Evolutionary conservation across 2,888 invertebrate species (phyloP), one percentile per base, ranked within the genome.

Genomic region (Thymelicus lineola): DNA sequence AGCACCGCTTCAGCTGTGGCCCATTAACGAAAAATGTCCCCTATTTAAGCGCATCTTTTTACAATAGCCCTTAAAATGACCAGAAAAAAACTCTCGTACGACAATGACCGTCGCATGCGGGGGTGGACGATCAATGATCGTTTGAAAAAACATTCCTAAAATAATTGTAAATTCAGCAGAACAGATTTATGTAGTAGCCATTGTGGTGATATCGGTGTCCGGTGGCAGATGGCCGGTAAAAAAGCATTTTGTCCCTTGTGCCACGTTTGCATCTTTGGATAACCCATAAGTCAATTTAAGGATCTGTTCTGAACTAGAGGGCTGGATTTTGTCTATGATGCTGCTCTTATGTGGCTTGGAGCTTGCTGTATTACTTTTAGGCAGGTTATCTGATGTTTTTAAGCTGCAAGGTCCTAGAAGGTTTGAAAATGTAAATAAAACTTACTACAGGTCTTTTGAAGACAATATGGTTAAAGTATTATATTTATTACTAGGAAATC

Each of bases 101-200:
- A 90, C 91, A 92, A 93, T 86, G 76, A 88, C 46, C 46, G 46
- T 60, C 75, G 77, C 83, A 77, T 86, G 92, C 84, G 92, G 86
- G 93, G 93, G 93, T 90, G 93, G 91, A 91, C 89, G 86, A 88
- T 89, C 89, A 86, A 88, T 91, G 84, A 91, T 90, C 86, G 76
- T 72, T 79, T 75, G 76, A 86, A 88, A 88, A 90, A 85, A 85
- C 77, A 75, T 74, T 78, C 81, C 80, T 84, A 88, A 90, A 90
- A 91, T 91, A 89, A 90, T 91, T 91, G 90, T 89, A 86, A 86
- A 88, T 90, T 89, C 83, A 85, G 81, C 86, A 85, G 85, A 88
- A 86, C 83, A 87, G 91, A 93, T 93, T 93, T 92, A 93, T 93
- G 89, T 86, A 82, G 91, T 85, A 88, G 88, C 84, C 86, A 85